Percentiles rank a stretch among this genome's conserved stretches.
phyloP scores from a whole-genome alignment of 2,797 vertebrate species.

The Chromis chromis region DNA sequence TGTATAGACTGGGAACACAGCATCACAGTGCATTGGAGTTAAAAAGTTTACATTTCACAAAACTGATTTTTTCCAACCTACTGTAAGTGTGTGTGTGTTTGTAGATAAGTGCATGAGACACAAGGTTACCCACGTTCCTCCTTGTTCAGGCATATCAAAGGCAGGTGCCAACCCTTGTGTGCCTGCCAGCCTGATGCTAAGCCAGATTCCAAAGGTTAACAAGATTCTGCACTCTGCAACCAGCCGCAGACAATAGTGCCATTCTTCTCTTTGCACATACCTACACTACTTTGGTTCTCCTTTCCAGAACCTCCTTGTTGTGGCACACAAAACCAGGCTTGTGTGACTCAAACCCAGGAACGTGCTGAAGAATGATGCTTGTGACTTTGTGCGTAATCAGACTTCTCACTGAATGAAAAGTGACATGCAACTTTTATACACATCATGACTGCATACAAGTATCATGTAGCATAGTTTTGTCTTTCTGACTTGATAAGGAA shows the following conservation, averaged over 20 bases:
- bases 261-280: slow-evolving; percentile 77
- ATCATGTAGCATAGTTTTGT: neutral
- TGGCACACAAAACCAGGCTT: slow-evolving; percentile 67
- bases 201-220: slow-evolving; percentile 81
- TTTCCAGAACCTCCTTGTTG: slow-evolving; percentile 69
- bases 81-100: slow-evolving; percentile 8
- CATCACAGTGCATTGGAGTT: neutral
- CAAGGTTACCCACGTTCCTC: slow-evolving; percentile 62
- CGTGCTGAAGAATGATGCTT: slow-evolving; percentile 53
- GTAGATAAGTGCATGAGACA: slow-evolving; percentile 37
- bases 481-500: too few relatives aligned
- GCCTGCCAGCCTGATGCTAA: slow-evolving; percentile 63
- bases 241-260: slow-evolving; percentile 73
- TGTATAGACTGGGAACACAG: neutral
- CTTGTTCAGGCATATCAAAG: slow-evolving; percentile 68
- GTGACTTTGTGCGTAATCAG: slow-evolving; percentile 58
- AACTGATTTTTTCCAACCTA: neutral
- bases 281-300: slow-evolving; percentile 57
- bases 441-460: neutral
- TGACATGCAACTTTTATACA: too few relatives aligned
- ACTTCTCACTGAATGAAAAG: slow-evolving; percentile 37
- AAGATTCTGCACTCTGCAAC: slow-evolving; percentile 75
- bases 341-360: slow-evolving; percentile 55
- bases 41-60: slow-evolving; percentile 10
- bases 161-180: slow-evolving; percentile 76